Conservation (phyloP, 2,797 vertebrate genomes). For the Darevskia mixta region DNA sequence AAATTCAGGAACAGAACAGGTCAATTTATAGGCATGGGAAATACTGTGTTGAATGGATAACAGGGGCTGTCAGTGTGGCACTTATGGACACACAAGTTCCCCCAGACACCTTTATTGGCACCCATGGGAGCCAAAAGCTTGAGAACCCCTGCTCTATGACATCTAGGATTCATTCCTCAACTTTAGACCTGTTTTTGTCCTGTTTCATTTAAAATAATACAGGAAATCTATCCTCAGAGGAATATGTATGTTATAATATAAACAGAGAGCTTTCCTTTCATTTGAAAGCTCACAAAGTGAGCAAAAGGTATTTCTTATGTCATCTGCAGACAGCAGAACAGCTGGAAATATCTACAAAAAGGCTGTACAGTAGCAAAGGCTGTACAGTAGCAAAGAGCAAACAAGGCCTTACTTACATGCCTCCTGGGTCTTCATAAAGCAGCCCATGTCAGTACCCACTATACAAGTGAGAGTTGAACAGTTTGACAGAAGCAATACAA, state of each 20-base stretch:
- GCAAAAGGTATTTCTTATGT: not conserved
- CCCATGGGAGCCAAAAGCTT: too few relatives aligned
- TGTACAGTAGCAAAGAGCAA: not conserved
- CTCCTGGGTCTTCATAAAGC: conserved; percentile 3
- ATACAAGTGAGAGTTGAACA: not conserved
- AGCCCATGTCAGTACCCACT: not conserved
- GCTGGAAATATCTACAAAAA: not conserved
- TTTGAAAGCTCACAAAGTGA: not conserved
- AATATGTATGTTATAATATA: conserved; percentile 1
- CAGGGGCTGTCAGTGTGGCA: too few relatives aligned
- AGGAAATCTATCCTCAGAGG: not conserved
- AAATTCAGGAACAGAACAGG: not conserved
- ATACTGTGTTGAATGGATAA: not conserved
- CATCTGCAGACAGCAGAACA: not conserved
- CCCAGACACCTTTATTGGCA: too few relatives aligned
- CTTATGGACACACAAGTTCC: too few relatives aligned
- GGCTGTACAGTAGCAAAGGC: not conserved
- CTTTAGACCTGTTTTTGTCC: not conserved
- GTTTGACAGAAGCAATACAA: not conserved
- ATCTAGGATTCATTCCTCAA: not conserved
- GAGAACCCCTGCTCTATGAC: not conserved
- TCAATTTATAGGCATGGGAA: not conserved
- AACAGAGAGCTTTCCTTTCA: not conserved
- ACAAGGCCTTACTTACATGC: not conserved
- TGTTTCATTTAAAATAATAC: not conserved